Conservation (phyloP, 2,888 invertebrate species). For the Cantharis rustica region DNA sequence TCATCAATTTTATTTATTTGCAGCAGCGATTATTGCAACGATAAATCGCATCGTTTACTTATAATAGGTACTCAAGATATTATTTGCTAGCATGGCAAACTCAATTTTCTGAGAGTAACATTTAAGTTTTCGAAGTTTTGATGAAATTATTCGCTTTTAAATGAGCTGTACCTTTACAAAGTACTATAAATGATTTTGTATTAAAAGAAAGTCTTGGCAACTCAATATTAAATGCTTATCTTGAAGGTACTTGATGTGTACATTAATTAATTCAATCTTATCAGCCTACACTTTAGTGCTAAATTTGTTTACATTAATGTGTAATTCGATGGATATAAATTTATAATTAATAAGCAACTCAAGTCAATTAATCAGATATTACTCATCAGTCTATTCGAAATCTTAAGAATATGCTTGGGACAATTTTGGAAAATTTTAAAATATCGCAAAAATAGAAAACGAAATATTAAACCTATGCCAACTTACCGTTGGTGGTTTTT, state of each 20-base stretch:
- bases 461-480: slow-evolving; percentile 21
- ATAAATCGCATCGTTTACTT: not conserved
- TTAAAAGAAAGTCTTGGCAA: not conserved
- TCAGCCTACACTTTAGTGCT: not conserved
- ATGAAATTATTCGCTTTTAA: not conserved
- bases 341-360: not conserved
- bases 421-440: not conserved
- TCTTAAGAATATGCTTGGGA: not conserved
- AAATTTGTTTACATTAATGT: not conserved
- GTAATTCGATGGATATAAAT: not conserved
- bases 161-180: not conserved
- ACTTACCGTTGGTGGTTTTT: slow-evolving; percentile 66
- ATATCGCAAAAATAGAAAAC: too few relatives aligned
- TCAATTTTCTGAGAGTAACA: too few relatives aligned
- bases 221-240: not conserved
- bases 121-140: too few relatives aligned
- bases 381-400: not conserved
- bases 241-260: not conserved
- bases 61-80: too few relatives aligned
- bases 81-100: too few relatives aligned
- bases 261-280: not conserved
- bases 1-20: not conserved
- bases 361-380: not conserved
- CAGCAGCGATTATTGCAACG: too few relatives aligned
- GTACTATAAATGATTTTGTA: not conserved